These are phyloP conservation scores for Oophaga pumilio DNA, from an alignment of 2,113 vertebrate genomes.

Conservation along the genomic window DNA sequence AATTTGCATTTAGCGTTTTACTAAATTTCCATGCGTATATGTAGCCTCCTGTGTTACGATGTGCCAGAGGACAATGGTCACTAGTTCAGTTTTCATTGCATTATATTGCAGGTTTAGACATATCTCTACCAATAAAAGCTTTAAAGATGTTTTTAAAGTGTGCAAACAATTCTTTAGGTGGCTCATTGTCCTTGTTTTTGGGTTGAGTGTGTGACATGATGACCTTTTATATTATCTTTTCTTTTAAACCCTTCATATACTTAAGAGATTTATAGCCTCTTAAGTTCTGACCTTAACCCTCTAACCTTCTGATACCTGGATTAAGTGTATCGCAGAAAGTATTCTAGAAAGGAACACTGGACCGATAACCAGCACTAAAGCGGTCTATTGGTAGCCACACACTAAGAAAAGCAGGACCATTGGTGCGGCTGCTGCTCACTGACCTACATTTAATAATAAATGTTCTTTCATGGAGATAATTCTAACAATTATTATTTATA, in stretches of 20 bases:
- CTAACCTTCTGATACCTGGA: slow-evolving; percentile 54
- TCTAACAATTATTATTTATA: no score
- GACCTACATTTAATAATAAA: no score
- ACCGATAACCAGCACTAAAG: neutral
- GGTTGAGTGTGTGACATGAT: slow-evolving; percentile 33
- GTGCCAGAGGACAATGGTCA: neutral
- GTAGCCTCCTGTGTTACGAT: neutral
- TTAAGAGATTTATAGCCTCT: slow-evolving; percentile 54
- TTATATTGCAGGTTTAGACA: slow-evolving; percentile 26
- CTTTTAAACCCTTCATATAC: slow-evolving; percentile 46
- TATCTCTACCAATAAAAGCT: slow-evolving; percentile 34
- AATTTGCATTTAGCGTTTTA: neutral
- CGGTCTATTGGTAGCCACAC: neutral
- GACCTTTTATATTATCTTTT: slow-evolving; percentile 56
- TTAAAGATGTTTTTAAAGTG: slow-evolving; percentile 48
- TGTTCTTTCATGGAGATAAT: no score
- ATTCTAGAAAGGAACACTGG: neutral
- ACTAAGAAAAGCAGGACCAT: neutral
- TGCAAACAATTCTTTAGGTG: slow-evolving; percentile 46
- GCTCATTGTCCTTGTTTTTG: slow-evolving; percentile 52
- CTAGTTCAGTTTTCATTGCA: neutral
- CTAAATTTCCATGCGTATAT: neutral
- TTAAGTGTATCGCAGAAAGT: slow-evolving; percentile 36
- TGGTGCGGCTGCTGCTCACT: neutral
- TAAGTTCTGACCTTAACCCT: slow-evolving; percentile 56